A percentile compares a stretch with the other conserved stretches of the same genome.
Conservation (phyloP, 2,797 vertebrate species). For the Periparus ater region DNA sequence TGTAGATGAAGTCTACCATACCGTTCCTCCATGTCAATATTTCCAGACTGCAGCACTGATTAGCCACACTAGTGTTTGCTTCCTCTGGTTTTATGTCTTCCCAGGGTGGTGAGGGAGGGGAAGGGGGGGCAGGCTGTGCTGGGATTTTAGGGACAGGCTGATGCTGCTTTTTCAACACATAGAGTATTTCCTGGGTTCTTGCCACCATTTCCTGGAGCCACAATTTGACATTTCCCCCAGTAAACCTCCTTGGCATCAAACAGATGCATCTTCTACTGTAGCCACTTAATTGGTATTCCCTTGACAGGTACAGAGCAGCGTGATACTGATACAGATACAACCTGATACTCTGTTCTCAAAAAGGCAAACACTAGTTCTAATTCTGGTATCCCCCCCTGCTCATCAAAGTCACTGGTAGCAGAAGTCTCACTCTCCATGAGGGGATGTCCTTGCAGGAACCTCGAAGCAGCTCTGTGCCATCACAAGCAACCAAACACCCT, state of each 20-base stretch:
- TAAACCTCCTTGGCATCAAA: not conserved
- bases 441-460: not conserved
- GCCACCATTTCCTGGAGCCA: not conserved
- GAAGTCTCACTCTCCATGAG: not conserved
- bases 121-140: not conserved
- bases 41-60: not conserved
- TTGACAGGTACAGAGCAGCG: not conserved
- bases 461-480: not conserved
- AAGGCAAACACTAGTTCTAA: not conserved
- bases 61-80: not conserved
- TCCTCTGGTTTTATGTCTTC: not conserved
- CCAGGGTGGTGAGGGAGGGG: not conserved
- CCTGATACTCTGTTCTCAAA: not conserved
- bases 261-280: not conserved
- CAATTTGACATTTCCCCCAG: not conserved
- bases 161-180: not conserved
- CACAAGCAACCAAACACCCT: accelerated
- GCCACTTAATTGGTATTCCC: not conserved
- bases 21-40: accelerated
- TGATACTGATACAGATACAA: no score
- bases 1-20: not conserved
- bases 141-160: not conserved
- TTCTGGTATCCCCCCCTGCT: not conserved
- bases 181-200: not conserved
- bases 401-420: not conserved